Percentiles rank a stretch among this genome's conserved stretches.
Evolutionary conservation across 2,113 vertebrate genomes (phyloP).

Genomic region (Apodemus sylvaticus): DNA sequence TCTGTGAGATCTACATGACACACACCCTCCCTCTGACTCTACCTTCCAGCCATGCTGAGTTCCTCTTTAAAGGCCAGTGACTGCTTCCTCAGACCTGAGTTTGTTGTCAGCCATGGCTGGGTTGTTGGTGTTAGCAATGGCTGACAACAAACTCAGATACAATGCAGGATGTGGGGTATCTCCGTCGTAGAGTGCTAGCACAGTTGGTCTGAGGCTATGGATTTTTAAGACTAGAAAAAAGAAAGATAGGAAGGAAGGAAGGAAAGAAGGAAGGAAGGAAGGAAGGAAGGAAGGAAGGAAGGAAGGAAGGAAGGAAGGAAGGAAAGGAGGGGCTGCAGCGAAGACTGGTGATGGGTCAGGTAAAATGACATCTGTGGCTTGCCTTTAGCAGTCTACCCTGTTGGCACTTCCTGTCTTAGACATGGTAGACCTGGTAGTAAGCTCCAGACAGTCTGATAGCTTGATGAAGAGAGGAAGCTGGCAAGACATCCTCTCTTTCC

Average conservation of each 20-base stretch:
- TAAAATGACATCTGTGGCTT: background rate
- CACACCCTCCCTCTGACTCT: background rate
- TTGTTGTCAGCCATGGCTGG: background rate
- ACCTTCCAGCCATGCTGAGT: background rate
- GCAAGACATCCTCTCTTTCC: background rate
- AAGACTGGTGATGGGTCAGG: background rate
- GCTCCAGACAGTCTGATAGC: background rate
- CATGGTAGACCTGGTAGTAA: background rate
- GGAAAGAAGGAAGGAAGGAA: background rate
- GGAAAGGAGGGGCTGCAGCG: background rate
- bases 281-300: too few species aligned
- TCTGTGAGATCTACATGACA: background rate
- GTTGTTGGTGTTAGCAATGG: background rate
- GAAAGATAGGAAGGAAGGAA: too few species aligned
- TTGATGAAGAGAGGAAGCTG: background rate
- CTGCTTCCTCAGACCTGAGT: background rate
- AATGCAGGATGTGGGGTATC: background rate
- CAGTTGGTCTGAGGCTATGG: background rate
- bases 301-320: background rate
- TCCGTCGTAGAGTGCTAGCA: background rate
- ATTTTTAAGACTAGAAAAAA: background rate
- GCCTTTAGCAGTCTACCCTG: background rate
- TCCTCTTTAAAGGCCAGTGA: background rate
- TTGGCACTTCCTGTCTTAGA: background rate
- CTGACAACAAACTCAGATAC: background rate